phyloP scores from a whole-genome alignment of 1,140 invertebrate genomes.

The Anastrepha ludens region DNA sequence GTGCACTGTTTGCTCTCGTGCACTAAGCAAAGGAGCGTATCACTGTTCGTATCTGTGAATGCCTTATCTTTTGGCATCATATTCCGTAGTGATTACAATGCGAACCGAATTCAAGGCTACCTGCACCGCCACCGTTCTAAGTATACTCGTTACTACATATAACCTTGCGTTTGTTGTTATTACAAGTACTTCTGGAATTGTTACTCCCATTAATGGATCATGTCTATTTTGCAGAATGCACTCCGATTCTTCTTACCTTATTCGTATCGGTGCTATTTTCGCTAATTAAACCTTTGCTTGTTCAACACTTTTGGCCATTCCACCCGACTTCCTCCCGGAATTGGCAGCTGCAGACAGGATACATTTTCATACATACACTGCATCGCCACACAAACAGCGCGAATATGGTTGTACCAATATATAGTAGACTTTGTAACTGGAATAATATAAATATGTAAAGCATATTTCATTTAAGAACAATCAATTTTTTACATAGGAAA shows the following conservation, averaged over 20 bases:
- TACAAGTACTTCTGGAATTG: background rate
- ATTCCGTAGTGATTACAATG: constrained; percentile 31
- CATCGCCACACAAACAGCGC: background rate
- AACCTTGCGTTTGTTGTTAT: background rate
- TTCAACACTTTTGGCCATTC: constrained; percentile 37
- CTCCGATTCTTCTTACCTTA: constrained; percentile 14
- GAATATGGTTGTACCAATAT: no score
- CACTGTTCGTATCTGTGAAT: background rate
- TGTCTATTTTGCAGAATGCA: constrained; percentile 9
- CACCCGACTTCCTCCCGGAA: background rate
- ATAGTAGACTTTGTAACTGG: background rate
- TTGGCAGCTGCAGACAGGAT: background rate
- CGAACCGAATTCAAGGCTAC: constrained; percentile 9
- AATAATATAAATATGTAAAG: background rate
- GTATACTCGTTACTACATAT: background rate
- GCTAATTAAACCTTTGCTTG: constrained; percentile 46
- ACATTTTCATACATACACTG: background rate
- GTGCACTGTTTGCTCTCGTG: background rate
- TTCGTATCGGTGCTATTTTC: constrained; percentile 29
- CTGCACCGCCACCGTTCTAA: background rate
- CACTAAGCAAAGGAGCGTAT: background rate
- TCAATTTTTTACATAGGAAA: no score
- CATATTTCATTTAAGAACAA: no score
- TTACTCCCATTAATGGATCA: constrained; percentile 33
- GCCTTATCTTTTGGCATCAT: constrained; percentile 37